phyloP scores from a whole-genome alignment of 2,797 vertebrate genomes.

The Menidia menidia region DNA sequence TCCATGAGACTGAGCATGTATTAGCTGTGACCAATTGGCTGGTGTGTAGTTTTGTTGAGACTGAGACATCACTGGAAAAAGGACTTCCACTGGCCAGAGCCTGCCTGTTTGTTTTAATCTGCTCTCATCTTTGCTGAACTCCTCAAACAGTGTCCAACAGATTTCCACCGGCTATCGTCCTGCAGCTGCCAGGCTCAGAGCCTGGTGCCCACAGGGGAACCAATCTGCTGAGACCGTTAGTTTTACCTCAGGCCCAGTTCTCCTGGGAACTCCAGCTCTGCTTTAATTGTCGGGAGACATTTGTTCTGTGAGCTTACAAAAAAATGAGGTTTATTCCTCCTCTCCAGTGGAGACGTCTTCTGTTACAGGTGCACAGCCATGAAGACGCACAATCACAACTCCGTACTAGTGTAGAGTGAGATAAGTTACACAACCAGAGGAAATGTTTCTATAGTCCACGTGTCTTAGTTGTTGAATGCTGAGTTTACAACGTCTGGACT shows the following conservation, averaged over 20 bases:
- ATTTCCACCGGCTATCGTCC: not conserved
- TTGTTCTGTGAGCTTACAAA: constrained; percentile 24
- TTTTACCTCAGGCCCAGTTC: constrained; percentile 24
- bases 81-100: not conserved
- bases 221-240: constrained; percentile 36
- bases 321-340: constrained; percentile 19
- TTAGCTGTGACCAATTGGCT: not conserved
- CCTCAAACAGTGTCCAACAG: not conserved
- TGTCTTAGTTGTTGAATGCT: too few relatives aligned
- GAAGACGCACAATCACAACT: not conserved
- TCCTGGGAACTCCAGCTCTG: constrained; percentile 21
- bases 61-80: not conserved
- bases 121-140: constrained; percentile 11
- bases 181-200: constrained; percentile 5
- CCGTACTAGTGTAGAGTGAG: not conserved
- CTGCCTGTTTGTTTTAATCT: not conserved
- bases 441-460: too few relatives aligned
- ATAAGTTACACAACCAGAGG: too few relatives aligned
- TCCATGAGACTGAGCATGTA: not conserved
- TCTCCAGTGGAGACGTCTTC: not conserved
- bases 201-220: not conserved
- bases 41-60: not conserved
- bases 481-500: too few relatives aligned
- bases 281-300: constrained; percentile 46
- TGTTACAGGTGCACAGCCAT: constrained; percentile 7